Evolutionary conservation across 2,797 vertebrate species (phyloP), one percentile per base, ranked within the genome.

Genomic region (Periparus ater): DNA sequence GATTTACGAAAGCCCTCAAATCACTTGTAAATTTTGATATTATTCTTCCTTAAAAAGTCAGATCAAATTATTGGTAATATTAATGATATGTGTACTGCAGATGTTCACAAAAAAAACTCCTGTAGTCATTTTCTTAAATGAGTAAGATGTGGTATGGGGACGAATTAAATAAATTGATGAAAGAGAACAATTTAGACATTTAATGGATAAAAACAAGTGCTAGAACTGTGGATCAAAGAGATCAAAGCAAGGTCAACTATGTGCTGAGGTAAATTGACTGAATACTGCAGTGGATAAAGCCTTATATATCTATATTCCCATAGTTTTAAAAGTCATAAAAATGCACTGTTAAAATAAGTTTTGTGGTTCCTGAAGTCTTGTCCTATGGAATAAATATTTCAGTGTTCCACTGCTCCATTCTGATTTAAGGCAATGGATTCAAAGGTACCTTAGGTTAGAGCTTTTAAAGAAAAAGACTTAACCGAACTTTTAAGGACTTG

Each of bases 331-430:
- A 53, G 72, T 92, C 67, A 73, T 66, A 29, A 61, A 92, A 93
- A 91, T 51, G 19, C 88, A 89, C 54, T 82, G 45, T 81, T 96
- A 95, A 95, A 97, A 97, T 93, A 38, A 89, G 19, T 94, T 96
- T 68, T 89, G 36, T 95, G 79, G 87, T 96, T 95, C 89, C 36
- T 50, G 77, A 85, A 5, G 12, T 22, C 2, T 89, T 86, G 57
- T 15, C 71, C 32, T 94, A 34, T 82, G 55, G 81, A 97, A 96
- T 96, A 96, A 87, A n/a, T 91, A 6, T 96, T 97, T 91, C 13
- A 2, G 7, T 80, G 84, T 93, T 79, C 36, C 7, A 78, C 17
- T 88, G 5, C 18, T 57, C 60, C n/a, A 8, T 85, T 95, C 58
- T 78, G 27, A 83, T 85, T 78, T 93, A 96, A 97, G 26, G 21